Conservation (phyloP, 2,888 invertebrate genomes). For the Nymphalis urticae region DNA sequence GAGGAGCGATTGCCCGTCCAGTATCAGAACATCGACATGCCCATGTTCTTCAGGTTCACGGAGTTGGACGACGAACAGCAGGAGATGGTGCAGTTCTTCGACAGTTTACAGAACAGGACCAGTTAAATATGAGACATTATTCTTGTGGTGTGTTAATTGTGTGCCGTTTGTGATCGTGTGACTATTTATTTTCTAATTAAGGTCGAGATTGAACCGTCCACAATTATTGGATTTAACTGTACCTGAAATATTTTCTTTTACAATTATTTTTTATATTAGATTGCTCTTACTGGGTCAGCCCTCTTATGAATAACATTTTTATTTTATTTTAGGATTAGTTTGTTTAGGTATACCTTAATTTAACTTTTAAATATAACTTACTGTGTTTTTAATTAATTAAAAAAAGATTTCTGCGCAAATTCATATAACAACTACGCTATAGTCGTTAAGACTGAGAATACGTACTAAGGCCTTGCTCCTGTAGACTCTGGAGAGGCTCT, state of each 20-base stretch:
- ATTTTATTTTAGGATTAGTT: not conserved
- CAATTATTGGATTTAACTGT: constrained; percentile 9
- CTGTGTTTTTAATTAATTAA: too few species aligned
- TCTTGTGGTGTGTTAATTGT: constrained; percentile 13
- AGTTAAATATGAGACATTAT: constrained; percentile 33
- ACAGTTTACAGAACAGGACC: constrained; percentile 41
- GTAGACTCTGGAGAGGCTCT: too few species aligned
- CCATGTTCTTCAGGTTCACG: constrained; percentile 39
- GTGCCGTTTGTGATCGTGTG: constrained; percentile 16
- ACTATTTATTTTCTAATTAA: constrained; percentile 20
- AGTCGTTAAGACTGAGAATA: too few species aligned
- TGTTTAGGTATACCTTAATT: too few species aligned
- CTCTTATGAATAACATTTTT: not conserved
- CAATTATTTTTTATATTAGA: not conserved
- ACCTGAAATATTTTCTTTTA: not conserved
- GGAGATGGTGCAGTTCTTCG: constrained; percentile 55
- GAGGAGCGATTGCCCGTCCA: constrained; percentile 35
- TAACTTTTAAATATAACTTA: too few species aligned
- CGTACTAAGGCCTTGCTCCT: too few species aligned
- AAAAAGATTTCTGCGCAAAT: too few species aligned
- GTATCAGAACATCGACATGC: constrained; percentile 53
- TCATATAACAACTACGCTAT: too few species aligned
- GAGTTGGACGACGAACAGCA: constrained; percentile 45
- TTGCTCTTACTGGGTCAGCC: not conserved
- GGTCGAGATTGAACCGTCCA: constrained; percentile 14